These are phyloP conservation scores for Tragelaphus buxtoni DNA, from an alignment of 2,113 vertebrate genomes.

Conservation along the genomic window DNA sequence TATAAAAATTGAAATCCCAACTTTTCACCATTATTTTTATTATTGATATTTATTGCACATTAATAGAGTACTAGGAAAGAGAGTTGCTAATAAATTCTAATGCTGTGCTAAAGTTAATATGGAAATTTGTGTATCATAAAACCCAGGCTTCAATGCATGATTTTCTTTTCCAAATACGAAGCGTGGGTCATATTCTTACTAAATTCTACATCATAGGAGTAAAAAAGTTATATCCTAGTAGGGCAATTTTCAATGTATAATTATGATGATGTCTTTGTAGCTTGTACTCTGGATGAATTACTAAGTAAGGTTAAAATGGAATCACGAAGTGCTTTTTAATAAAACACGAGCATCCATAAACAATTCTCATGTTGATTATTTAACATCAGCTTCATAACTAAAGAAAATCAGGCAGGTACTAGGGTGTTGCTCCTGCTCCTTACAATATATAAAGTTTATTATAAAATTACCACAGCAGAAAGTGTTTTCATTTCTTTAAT, in stretches of 20 bases:
- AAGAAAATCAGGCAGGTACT: conserved; percentile 57
- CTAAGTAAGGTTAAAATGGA: conserved; percentile 41
- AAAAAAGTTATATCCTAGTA: background rate
- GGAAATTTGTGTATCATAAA: background rate
- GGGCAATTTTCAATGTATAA: conserved; percentile 25
- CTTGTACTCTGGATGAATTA: conserved; percentile 4
- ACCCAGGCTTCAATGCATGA: background rate
- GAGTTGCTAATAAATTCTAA: conserved; percentile 33
- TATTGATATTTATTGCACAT: conserved; percentile 33
- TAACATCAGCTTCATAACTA: conserved; percentile 70
- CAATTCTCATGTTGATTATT: conserved; percentile 42
- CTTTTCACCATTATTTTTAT: conserved; percentile 31
- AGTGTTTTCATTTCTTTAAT: conserved; percentile 57
- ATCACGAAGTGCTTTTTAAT: conserved; percentile 30
- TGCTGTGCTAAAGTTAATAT: background rate
- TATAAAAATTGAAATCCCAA: conserved; percentile 19
- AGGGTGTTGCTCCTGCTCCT: background rate
- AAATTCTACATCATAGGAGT: background rate
- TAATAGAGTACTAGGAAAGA: conserved; percentile 26
- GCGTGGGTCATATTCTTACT: background rate
- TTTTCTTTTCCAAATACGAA: background rate
- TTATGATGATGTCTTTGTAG: background rate
- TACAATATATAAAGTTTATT: conserved; percentile 36
- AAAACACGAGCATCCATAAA: conserved; percentile 54
- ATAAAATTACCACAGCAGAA: conserved; percentile 33